Base-by-base conservation (phyloP, 2,797 vertebrate genomes). In the Acanthurus tractus region DNA sequence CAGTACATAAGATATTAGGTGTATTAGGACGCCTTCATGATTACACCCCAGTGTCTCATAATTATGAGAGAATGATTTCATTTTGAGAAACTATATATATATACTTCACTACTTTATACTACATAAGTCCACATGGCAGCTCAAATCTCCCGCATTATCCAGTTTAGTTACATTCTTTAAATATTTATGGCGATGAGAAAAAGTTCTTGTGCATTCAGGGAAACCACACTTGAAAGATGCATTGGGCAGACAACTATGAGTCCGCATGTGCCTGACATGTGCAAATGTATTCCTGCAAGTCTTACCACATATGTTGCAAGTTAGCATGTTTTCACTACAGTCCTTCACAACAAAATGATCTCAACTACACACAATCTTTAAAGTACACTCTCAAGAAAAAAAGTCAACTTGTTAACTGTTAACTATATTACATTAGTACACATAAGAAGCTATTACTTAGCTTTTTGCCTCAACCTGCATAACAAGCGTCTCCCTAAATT, bases 221-320 rank as follows among this genome's bases (percentile, higher is more conserved):
- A 62, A 45, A 44, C 58, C 58, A 61, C 72, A 65, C 48, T 23
- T 70, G 61, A 67, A 76, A 25, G 15, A 45, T 55, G 49, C 52
- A 82, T 82, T 68, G 25, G 63, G 74, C 20, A 62, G 22, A 66
- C 54, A 62, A 42, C 44, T 61, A 55, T 71, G 68, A 25, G 36
- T 64, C 44, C 3, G 9, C 45, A 68, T 77, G 44, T 73, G 63
- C 57, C 79, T 77, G 17, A 73, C 34, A 29, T 29, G 25, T 23
- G 45, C 52, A 64, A 75, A 63, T 57, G 14, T 69, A 57, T 58
- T 64, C 52, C 52, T 57, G 65, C 65, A 65, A 22, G 52, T 76
- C 14, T 76, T 65, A 38, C 23, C 18, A 55, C 73, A 71, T 18
- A 70, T 54, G 40, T 65, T 66, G 49, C 67, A 81, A 20, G 29